Evolutionary conservation across 53 echinoderm and acorn worm species (phyloP).

Genomic region (Holothuria scabra): DNA sequence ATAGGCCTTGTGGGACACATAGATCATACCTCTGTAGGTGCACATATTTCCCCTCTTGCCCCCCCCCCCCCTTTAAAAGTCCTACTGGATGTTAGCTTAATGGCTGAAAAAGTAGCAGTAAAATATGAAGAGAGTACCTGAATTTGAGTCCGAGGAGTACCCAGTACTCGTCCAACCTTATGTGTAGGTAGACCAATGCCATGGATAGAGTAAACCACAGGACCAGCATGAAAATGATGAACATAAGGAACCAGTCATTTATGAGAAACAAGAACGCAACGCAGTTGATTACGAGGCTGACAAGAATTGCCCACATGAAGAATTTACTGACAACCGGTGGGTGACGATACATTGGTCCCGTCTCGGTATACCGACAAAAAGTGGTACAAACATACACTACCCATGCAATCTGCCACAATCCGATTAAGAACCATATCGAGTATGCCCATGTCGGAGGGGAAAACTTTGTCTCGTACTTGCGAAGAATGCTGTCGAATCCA

Average conservation of each 20-base stretch:
- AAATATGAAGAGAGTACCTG: neutral
- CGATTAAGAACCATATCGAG: constrained; percentile 56
- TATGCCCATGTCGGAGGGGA: constrained; percentile 54
- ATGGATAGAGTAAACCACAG: constrained; percentile 11
- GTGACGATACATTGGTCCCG: constrained; percentile 60
- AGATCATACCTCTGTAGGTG: too few relatives aligned
- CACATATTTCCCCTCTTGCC: too few relatives aligned
- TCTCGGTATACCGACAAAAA: constrained; percentile 52
- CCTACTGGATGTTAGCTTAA: too few relatives aligned
- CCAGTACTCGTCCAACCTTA: constrained; percentile 38
- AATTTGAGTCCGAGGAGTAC: constrained; percentile 41
- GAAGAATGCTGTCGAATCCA: constrained; percentile 33
- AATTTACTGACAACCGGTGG: constrained; percentile 55
- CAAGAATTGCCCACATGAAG: constrained; percentile 51
- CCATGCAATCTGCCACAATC: constrained; percentile 60
- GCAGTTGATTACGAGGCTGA: constrained; percentile 42
- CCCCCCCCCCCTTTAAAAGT: too few relatives aligned
- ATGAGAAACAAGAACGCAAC: constrained; percentile 50
- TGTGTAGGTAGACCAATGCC: constrained; percentile 19
- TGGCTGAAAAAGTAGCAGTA: neutral
- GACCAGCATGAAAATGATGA: constrained; percentile 49
- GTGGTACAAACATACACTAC: constrained; percentile 51
- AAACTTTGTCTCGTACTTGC: constrained; percentile 38
- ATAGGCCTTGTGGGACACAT: too few relatives aligned
- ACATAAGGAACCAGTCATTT: constrained; percentile 42